A percentile compares a stretch with the other conserved stretches of the same genome.
Evolutionary conservation across 2,113 vertebrate genomes (phyloP).

Genomic region (Indicator maculatus): DNA sequence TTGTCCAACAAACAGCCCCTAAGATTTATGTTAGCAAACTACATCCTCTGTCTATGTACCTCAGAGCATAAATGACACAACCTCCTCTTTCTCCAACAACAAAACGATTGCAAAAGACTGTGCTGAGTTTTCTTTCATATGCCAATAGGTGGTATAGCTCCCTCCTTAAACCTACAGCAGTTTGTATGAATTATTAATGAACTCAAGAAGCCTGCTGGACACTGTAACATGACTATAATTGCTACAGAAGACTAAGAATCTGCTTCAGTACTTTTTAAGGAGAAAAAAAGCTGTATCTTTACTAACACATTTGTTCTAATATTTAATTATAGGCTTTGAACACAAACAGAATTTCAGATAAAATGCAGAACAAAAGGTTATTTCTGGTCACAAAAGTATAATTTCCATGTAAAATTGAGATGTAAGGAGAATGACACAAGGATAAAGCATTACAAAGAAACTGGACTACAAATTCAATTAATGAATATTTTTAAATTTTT

Average conservation of each 20-base stretch:
- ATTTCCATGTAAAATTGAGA: background rate
- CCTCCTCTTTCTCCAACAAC: background rate
- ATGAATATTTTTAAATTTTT: slow-evolving; percentile 5
- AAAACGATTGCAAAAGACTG: background rate
- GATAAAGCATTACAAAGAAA: slow-evolving; percentile 26
- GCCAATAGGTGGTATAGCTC: background rate
- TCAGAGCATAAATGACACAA: background rate
- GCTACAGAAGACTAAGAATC: slow-evolving; percentile 6
- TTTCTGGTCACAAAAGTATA: slow-evolving; percentile 12
- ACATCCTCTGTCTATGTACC: background rate
- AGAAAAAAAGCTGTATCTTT: background rate
- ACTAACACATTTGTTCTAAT: background rate
- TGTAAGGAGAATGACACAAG: background rate
- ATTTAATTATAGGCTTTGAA: slow-evolving; percentile 53
- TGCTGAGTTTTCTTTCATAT: slow-evolving; percentile 1
- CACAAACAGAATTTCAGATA: slow-evolving; percentile 9
- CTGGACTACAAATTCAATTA: background rate
- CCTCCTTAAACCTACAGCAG: background rate
- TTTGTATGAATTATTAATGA: slow-evolving; percentile 6
- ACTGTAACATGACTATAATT: slow-evolving; percentile 11
- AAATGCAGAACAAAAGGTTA: slow-evolving; percentile 13
- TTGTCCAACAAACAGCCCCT: background rate
- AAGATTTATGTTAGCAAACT: background rate
- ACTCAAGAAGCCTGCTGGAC: background rate
- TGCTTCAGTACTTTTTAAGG: background rate